Base-by-base conservation (phyloP, 2,113 vertebrate genomes). In the Silurus glanis region DNA sequence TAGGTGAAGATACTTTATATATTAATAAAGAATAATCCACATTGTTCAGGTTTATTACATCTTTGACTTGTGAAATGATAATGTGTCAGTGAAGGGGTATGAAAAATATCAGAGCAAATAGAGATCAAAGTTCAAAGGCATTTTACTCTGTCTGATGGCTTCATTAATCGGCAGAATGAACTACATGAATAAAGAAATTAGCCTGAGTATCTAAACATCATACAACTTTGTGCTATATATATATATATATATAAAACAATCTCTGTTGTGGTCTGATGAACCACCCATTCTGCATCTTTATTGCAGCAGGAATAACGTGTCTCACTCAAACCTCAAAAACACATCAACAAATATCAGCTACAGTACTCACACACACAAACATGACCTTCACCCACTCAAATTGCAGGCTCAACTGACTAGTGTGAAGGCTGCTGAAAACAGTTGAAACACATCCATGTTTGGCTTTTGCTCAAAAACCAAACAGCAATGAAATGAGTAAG, bases 351-450 rank as follows among this genome's bases (percentile, higher is more conserved):
- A 49, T 49, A 74, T 74, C 72, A 75, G 72, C 47, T 75, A 51
- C 47, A 75, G 47, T 21, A 51, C 72, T 75, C 72, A 51, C 47
- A 51, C 72, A 51, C 47, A 51, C 47, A 75, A 51, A 13, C 72
- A 51, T 75, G 72, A 75, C 72, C 72, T 51, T 51, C 47, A 75
- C 47, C 17, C 72, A 75, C 72, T 75, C 72, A n/a, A 51, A 75
- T 51, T 75, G 47, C 72, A 21, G 51, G 72, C 47, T 75, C 72
- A 47, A 75, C 72, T 75, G 47, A 23, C 72, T 12, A n/a, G 47
- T 75, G 72, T 51, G 47, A 75, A 75, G 21, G 51, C 47, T 75
- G 47, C 51, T 51, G 72, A 51, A 75, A 51, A 75, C 37, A 75
- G 72, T 47, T 23, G 72, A 75, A 75, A 75, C 23, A 51, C 19